These are phyloP conservation scores for Pleuronectes platessa DNA, from an alignment of 2,113 vertebrate genomes.

Conservation along the genomic window DNA sequence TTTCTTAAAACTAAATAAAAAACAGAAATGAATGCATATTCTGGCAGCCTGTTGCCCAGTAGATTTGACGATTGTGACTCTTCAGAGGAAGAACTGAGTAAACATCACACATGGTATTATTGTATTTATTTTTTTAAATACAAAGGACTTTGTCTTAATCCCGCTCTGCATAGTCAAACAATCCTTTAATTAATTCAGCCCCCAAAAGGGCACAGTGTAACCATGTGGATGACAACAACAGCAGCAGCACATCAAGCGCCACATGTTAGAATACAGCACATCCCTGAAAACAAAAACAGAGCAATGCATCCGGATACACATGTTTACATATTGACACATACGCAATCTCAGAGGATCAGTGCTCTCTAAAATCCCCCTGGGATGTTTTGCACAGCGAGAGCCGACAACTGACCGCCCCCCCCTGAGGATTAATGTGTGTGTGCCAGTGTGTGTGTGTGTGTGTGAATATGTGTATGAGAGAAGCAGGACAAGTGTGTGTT, in stretches of 20 bases:
- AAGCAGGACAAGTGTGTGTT: slow-evolving; percentile 29
- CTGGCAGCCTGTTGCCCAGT: slow-evolving; percentile 8
- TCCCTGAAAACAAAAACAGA: slow-evolving; percentile 70
- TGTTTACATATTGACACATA: slow-evolving; percentile 74
- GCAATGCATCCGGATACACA: slow-evolving; percentile 62
- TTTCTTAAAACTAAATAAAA: neutral
- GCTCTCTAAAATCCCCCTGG: slow-evolving; percentile 61
- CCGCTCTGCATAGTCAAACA: slow-evolving; percentile 55
- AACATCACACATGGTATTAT: slow-evolving; percentile 44
- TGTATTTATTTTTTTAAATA: slow-evolving; percentile 36
- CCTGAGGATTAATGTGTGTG: slow-evolving; percentile 40
- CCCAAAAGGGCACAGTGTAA: slow-evolving; percentile 47
- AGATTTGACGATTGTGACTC: neutral
- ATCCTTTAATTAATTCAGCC: slow-evolving; percentile 60
- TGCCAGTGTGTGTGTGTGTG: slow-evolving; percentile 9
- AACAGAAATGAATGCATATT: slow-evolving; percentile 6
- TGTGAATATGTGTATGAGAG: slow-evolving; percentile 3
- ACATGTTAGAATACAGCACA: slow-evolving; percentile 41
- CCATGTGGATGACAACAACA: slow-evolving; percentile 61
- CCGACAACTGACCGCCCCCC: slow-evolving; percentile 33
- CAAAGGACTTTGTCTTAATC: slow-evolving; percentile 48
- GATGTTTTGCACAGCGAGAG: slow-evolving; percentile 72
- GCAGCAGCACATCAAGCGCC: slow-evolving; percentile 41
- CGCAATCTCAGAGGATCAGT: slow-evolving; percentile 69
- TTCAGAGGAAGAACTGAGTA: slow-evolving; percentile 8